phyloP scores from a whole-genome alignment of 2,888 invertebrate species.

The Agonopterix heracliana region DNA sequence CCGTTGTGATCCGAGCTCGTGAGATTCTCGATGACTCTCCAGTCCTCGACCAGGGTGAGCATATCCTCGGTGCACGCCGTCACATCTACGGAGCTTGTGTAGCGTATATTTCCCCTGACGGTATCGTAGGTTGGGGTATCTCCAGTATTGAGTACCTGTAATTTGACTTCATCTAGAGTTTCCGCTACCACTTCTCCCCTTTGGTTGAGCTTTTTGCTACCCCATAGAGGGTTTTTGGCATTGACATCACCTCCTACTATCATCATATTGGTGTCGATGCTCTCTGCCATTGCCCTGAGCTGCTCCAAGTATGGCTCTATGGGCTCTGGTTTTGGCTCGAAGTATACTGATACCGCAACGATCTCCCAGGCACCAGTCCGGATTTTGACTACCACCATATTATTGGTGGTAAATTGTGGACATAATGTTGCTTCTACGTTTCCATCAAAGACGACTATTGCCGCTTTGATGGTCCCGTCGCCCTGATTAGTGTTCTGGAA shows the following conservation, averaged over 20 bases:
- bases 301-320: background rate
- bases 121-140: slow-evolving; percentile 14
- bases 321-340: background rate
- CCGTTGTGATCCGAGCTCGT: background rate
- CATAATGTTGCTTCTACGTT: background rate
- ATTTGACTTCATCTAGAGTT: slow-evolving; percentile 3
- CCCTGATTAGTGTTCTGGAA: too few relatives aligned
- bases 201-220: slow-evolving; percentile 9
- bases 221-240: slow-evolving; percentile 18
- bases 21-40: background rate
- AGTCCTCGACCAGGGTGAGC: background rate
- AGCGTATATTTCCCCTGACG: slow-evolving; percentile 1
- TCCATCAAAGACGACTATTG: too few relatives aligned
- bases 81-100: slow-evolving; percentile 1
- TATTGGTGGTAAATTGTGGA: background rate
- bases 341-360: background rate
- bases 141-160: slow-evolving; percentile 15
- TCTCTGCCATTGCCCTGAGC: background rate
- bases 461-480: too few relatives aligned
- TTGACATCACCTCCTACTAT: slow-evolving; percentile 18
- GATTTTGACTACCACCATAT: background rate
- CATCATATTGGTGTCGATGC: background rate
- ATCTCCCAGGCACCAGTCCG: background rate
- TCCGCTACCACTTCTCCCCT: slow-evolving; percentile 9
- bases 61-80: background rate